Evolutionary conservation across 2,888 invertebrate genomes (phyloP), one percentile per base, ranked within the genome.

Genomic region (Lutraria lutraria): DNA sequence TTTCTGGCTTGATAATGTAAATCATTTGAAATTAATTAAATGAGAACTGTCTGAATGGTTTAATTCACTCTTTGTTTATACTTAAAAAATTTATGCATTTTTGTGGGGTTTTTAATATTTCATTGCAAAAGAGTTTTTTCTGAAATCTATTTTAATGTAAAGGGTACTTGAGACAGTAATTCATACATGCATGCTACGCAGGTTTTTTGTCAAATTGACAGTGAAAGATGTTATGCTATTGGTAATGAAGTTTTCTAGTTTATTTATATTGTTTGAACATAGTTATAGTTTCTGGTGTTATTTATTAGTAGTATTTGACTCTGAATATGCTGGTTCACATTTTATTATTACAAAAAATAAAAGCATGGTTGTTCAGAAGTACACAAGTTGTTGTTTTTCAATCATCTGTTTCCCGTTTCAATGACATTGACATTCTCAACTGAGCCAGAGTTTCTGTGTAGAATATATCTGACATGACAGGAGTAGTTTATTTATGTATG

Each of bases 311-410:
- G 85, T 76, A 76, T 85, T 89, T 72, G 80, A 86, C 34, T 72
- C 72, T 76, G 76, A 84, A 76, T 80, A 88, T 84, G 88, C 89
- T 91, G 91, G 89, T 91, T 91, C 89, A 89, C 91, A 83, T 89
- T 89, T 91, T 90, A 84, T 83, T 53, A 89, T 85, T 89, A 68
- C 86, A 89, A 89, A 87, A 88, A 87, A 85, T 79, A 79, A 89
- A 84, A 76, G 84, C 76, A 84, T 84, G 84, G 53, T 84, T 84
- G 72, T 84, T 76, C 53, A 72, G 68, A 84, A 29, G 25, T 52
- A 43, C n/a, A 72, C 52, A 19, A 63, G 76, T 76, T 76, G 12
- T 84, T 52, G 54, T n/a, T 72, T 54, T 52, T 63, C 43, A 43
- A 43, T 43, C 8, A 43, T 8, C 43, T 8, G 8, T 43, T 2